phyloP scores from a whole-genome alignment of 2,888 invertebrate species.

The Neoaliturus tenellus region DNA sequence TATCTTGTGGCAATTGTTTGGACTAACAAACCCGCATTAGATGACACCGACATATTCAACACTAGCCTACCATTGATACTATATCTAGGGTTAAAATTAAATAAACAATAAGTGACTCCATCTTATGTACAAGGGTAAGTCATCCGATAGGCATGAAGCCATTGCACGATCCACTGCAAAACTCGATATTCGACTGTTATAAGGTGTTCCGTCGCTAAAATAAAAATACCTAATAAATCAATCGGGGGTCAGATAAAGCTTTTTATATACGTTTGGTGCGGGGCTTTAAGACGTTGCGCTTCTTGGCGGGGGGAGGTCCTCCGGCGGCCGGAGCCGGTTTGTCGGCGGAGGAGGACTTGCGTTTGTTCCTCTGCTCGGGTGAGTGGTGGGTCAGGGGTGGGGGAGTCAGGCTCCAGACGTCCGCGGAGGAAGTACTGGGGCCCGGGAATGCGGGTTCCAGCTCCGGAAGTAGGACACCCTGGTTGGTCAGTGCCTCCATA shows the following conservation, averaged over 20 bases:
- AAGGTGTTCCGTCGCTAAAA: background rate
- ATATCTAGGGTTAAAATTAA: background rate
- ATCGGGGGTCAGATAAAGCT: background rate
- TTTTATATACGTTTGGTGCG: constrained; percentile 56
- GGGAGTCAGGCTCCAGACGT: background rate
- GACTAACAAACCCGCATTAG: background rate
- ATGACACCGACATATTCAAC: background rate
- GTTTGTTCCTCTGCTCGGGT: constrained; percentile 52
- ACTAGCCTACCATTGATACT: background rate
- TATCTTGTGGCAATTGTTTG: background rate
- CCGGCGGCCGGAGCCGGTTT: background rate
- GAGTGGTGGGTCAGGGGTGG: background rate
- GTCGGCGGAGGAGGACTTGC: constrained; percentile 30
- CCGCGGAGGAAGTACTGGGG: background rate
- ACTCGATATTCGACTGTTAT: background rate
- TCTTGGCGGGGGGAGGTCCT: constrained; percentile 38
- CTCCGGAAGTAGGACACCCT: constrained; percentile 66
- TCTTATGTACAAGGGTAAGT: constrained; percentile 20
- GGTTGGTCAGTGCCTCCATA: constrained; percentile 78
- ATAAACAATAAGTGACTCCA: constrained; percentile 5
- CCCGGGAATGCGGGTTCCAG: constrained; percentile 31
- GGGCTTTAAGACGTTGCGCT: constrained; percentile 50
- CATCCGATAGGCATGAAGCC: background rate
- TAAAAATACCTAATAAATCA: background rate
- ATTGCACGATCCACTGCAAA: constrained; percentile 23